Percentiles rank a stretch among this genome's conserved stretches.
Evolutionary conservation across 2,888 invertebrate species (phyloP).

Genomic region (Agriopis leucophaearia): DNA sequence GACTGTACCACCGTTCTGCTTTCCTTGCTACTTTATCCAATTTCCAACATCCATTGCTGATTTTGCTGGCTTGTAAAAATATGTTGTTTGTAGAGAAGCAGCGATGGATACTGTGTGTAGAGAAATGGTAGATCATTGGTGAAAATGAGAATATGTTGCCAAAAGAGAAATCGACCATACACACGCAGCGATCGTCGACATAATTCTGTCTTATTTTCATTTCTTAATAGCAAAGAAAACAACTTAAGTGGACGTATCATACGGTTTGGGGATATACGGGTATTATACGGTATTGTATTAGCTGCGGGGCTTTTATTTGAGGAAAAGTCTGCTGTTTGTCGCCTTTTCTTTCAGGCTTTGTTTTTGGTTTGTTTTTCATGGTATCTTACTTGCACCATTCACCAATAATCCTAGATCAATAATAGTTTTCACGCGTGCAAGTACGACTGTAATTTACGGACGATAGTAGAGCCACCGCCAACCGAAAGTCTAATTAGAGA

Average conservation of each 20-base stretch:
- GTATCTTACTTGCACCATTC: not conserved
- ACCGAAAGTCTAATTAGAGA: too few species aligned
- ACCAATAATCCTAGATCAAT: not conserved
- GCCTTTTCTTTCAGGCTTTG: conserved; percentile 8
- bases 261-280: conserved; percentile 40
- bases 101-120: conserved; percentile 10
- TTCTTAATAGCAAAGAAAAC: conserved; percentile 49
- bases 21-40: not conserved
- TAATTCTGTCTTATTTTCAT: conserved; percentile 46
- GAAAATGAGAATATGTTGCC: conserved; percentile 31
- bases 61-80: not conserved
- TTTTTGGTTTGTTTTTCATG: conserved; percentile 8
- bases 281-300: conserved; percentile 33
- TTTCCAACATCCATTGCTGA: conserved; percentile 20
- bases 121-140: not conserved
- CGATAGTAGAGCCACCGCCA: too few species aligned
- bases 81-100: not conserved
- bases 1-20: conserved; percentile 23
- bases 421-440: not conserved
- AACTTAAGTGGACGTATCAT: conserved; percentile 46
- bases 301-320: conserved; percentile 19
- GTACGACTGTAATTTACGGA: too few species aligned
- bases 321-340: conserved; percentile 30
- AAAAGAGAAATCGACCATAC: conserved; percentile 34
- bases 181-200: conserved; percentile 41